Base-by-base conservation (phyloP, 2,797 vertebrate species). In the Naso thynnoides region DNA sequence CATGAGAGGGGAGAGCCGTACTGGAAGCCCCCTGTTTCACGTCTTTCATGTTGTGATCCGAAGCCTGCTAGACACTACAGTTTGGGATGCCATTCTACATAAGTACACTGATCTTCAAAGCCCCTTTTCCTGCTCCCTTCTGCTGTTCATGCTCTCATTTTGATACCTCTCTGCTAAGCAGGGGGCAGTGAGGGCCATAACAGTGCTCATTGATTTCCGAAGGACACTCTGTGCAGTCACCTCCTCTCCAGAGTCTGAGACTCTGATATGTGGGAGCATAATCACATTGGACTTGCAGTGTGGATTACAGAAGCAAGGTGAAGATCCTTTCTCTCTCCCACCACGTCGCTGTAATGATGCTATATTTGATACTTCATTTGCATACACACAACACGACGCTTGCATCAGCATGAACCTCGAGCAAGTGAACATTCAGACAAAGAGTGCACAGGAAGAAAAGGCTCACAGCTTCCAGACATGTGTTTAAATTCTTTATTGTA, bases 201-300 rank as follows among this genome's bases (percentile, higher is more conserved):
- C 70, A 60, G 49, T 27, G 31, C 33, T 78, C 55, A 89, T 86
- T 76, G 82, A 89, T 87, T 87, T 76, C 64, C 67, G 23, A 64
- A 56, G 77, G 70, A 38, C 71, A 58, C 73, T 63, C 42, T 63
- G 65, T 56, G 54, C 71, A 84, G 53, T 81, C 69, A 66, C 78
- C 86, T 85, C 76, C 76, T 86, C 68, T 63, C 58, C 42, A 55
- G 67, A 70, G 78, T 76, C 68, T 74, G 70, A 59, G 73, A 69
- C 60, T 78, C 55, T 15, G 59, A 83, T 81, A 73, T 27, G 80
- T 82, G 71, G 83, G 82, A 82, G 75, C 54, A 14, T 86, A 87
- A 92, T 89, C 86, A 78, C 90, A 86, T 91, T 88, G 82, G 90
- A 82, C 76, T 84, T 41, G 73, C 56, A 48, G 87, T 84, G 89